phyloP scores from a whole-genome alignment of 2,797 vertebrate species.

The Alauda arvensis region DNA sequence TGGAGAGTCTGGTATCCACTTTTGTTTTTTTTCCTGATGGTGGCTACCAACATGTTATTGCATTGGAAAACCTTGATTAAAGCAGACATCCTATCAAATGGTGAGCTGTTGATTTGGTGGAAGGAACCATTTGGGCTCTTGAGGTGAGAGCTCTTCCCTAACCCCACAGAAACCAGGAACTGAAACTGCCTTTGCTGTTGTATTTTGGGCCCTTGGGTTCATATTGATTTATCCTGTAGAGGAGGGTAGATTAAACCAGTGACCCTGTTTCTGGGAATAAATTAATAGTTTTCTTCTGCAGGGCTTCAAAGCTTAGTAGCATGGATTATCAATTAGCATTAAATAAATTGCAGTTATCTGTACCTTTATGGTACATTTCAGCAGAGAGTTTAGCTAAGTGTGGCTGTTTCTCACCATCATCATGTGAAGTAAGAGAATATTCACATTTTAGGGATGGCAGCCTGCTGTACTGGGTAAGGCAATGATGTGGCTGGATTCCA shows the following conservation, averaged over 20 bases:
- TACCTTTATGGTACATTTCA: neutral
- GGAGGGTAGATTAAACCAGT: neutral
- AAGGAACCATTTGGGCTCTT: neutral
- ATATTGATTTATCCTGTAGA: neutral
- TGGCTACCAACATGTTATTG: neutral
- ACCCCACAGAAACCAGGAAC: neutral
- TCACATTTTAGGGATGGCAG: neutral
- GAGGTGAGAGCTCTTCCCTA: neutral
- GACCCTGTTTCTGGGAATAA: neutral
- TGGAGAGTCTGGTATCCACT: neutral
- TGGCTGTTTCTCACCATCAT: neutral
- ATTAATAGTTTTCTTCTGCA: neutral
- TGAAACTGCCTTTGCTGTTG: neutral
- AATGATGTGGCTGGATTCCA: neutral
- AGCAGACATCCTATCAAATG: neutral
- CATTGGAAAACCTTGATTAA: neutral
- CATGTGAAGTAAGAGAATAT: neutral
- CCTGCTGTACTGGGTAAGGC: neutral
- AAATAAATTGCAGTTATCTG: neutral
- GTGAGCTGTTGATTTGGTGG: neutral
- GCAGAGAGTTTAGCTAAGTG: neutral
- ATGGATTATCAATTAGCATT: neutral
- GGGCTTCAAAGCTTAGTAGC: neutral
- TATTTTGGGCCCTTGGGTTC: neutral
- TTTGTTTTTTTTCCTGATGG: neutral